phyloP scores from a whole-genome alignment of 1,140 invertebrate species.

The Hesperophylax magnus region DNA sequence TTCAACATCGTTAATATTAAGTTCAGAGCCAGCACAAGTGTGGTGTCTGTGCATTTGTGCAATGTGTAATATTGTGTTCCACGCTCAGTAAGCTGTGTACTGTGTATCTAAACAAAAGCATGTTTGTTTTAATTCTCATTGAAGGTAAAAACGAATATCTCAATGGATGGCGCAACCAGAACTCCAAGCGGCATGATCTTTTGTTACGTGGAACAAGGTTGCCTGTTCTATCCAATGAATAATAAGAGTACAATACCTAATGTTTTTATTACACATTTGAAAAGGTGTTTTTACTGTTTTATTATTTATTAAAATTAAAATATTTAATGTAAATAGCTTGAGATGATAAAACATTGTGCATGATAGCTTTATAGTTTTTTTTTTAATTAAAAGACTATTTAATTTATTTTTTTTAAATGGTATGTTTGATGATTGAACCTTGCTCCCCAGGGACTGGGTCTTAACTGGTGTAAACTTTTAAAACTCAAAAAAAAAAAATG shows the following conservation, averaged over 20 bases:
- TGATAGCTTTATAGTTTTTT: too few relatives aligned
- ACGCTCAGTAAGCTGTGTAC: neutral
- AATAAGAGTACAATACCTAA: neutral
- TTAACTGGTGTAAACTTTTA: too few relatives aligned
- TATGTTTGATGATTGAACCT: too few relatives aligned
- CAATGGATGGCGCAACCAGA: neutral
- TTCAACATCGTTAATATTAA: too few relatives aligned
- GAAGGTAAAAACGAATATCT: constrained; percentile 3
- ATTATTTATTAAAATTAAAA: too few relatives aligned
- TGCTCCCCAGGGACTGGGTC: too few relatives aligned
- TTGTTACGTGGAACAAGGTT: neutral
- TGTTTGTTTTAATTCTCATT: constrained; percentile 13
- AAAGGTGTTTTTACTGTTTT: neutral
- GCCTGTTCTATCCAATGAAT: neutral
- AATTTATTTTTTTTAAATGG: too few relatives aligned
- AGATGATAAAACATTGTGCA: too few relatives aligned
- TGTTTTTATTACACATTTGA: neutral
- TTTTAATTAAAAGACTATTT: too few relatives aligned
- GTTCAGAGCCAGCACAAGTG: too few relatives aligned
- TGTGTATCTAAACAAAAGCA: neutral
- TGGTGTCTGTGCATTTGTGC: neutral
- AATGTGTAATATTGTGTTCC: constrained; percentile 1
- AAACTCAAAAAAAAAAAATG: too few relatives aligned
- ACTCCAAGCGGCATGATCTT: constrained; percentile 2
- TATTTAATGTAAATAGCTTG: too few relatives aligned